Conservation (phyloP, 37 sponge, comb jelly and placozoan species). For the Agelas oroides region DNA sequence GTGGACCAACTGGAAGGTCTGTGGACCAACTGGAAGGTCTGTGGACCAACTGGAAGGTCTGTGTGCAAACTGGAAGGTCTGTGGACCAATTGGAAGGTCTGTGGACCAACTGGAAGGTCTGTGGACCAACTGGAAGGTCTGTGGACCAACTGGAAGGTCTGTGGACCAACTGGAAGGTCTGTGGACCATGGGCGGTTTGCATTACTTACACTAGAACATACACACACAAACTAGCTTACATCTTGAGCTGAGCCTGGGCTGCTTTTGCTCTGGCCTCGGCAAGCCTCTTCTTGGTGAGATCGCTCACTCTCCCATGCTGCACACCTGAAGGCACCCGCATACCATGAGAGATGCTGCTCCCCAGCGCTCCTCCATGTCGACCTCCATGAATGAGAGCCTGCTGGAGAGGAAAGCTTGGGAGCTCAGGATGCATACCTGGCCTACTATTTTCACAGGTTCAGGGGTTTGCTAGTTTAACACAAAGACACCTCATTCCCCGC, state of each 20-base stretch:
- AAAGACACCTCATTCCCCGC: too few species aligned
- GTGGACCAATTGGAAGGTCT: too few species aligned
- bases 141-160: too few species aligned
- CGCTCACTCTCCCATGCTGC: slow-evolving; percentile 57
- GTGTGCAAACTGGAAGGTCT: too few species aligned
- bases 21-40: too few species aligned
- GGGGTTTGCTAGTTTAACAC: not conserved
- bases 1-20: too few species aligned
- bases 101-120: too few species aligned
- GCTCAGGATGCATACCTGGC: not conserved
- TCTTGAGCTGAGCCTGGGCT: slow-evolving; percentile 35
- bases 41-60: too few species aligned
- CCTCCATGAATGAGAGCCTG: not conserved
- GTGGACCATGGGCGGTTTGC: too few species aligned
- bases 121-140: too few species aligned
- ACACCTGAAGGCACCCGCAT: slow-evolving; percentile 24
- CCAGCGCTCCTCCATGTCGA: not conserved
- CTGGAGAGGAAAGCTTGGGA: not conserved
- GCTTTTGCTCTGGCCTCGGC: slow-evolving; percentile 47
- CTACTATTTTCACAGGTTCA: not conserved
- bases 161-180: too few species aligned
- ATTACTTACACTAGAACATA: too few species aligned
- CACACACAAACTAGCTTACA: slow-evolving; percentile 27
- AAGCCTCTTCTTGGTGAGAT: slow-evolving; percentile 69
- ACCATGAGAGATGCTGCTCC: slow-evolving; percentile 3